phyloP scores from a whole-genome alignment of 1,140 invertebrate genomes.

The Drosophila bifasciata region DNA sequence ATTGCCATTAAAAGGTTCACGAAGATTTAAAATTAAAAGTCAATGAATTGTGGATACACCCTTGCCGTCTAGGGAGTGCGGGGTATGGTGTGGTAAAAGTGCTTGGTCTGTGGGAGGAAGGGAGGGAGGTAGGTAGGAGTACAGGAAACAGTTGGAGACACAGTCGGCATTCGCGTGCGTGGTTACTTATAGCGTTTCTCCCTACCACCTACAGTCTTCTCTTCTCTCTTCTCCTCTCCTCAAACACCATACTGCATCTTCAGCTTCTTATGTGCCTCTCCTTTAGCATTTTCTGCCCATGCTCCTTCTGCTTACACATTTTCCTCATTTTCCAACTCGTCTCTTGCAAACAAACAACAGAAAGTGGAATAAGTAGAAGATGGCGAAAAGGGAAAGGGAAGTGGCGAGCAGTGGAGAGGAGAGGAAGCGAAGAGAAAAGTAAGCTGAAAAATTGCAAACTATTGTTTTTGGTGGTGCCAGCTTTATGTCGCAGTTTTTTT shows the following conservation, averaged over 20 bases:
- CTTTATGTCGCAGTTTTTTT: constrained; percentile 55
- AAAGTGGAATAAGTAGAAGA: constrained; percentile 3
- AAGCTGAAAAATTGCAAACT: constrained; percentile 54
- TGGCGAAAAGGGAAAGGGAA: neutral
- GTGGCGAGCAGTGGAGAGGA: too few species aligned
- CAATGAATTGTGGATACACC: too few species aligned
- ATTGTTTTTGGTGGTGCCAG: constrained; percentile 65
- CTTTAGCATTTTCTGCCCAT: neutral
- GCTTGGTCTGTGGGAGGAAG: constrained; percentile 12
- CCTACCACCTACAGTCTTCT: neutral
- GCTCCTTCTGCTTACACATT: neutral
- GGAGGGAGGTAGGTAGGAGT: neutral
- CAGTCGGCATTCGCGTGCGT: constrained; percentile 21
- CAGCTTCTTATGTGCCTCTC: neutral
- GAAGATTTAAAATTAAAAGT: too few species aligned
- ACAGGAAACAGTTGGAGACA: constrained; percentile 5
- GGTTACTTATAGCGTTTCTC: constrained; percentile 17
- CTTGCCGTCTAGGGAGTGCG: too few species aligned
- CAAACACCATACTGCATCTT: neutral
- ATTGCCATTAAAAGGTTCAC: too few species aligned
- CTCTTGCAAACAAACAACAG: neutral
- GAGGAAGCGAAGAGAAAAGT: constrained; percentile 22
- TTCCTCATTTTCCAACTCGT: too few species aligned
- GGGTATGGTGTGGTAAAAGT: neutral
- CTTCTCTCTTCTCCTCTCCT: too few species aligned